Base-by-base conservation (phyloP, 2,888 invertebrate genomes). In the Cinara cedri region DNA sequence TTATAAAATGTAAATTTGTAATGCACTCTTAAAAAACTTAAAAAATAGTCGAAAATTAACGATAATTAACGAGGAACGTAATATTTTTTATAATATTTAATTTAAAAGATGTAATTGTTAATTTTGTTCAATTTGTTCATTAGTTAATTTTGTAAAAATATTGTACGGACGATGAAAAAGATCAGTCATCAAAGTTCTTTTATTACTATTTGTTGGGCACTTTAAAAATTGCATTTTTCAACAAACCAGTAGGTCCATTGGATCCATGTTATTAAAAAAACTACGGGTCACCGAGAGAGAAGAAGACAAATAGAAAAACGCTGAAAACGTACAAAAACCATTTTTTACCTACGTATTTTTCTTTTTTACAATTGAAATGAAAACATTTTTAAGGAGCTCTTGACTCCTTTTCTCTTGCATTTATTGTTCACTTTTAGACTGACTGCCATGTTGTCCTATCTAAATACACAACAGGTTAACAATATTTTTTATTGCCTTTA, bases 181-280 rank as follows among this genome's bases (percentile, higher is more conserved):
- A 76, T 44, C 76, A 66, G 76, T 68, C 66, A 76, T 76, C 66
- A 76, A 68, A 57, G 76, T 68, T 76, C 24, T 46, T 63, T 54
- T 72, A 24, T 72, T 51, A 26, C 46, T 57, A 46, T 68, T 68
- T 57, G 55, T 66, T 55, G 76, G 76, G 19, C 55, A 57, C 66
- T 34, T 44, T 76, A 76, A 78, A 70, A 68, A 68, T 60, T 70
- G 46, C 78, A 70, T 78, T 78, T 78, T 68, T 78, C 51, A 70
- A 70, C 60, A 21, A n/a, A 68, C 78, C 68, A 46, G 19, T 24
- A 68, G 72, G 65, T 66, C 44, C 44, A 60, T 26, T 16, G 70
- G 51, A 49, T 70, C 78, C 78, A 78, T 78, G 60, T 78, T 78
- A 78, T 78, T 78, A 78, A 78, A 76, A 75, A 76, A 76, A 78